These are phyloP conservation scores for Champsocephalus gunnari DNA, from an alignment of 2,797 vertebrate genomes.

Conservation along the genomic window DNA sequence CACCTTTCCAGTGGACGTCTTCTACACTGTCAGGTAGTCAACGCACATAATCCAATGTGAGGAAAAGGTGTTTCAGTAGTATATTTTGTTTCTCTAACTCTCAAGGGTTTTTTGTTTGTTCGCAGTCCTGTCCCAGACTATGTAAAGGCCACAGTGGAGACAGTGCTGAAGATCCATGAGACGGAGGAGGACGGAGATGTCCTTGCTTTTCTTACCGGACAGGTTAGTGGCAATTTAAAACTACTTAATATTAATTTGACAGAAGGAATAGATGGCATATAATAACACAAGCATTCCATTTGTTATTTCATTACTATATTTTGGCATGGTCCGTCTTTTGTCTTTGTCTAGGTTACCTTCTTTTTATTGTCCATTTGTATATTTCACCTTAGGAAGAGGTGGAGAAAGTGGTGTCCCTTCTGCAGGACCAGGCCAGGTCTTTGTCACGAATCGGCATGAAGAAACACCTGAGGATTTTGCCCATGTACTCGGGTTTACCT, in stretches of 20 bases:
- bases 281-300: neutral
- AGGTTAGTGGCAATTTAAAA: slow-evolving; percentile 83
- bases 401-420: slow-evolving; percentile 93
- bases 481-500: slow-evolving; percentile 97
- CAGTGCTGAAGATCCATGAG: slow-evolving; percentile 97
- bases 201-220: slow-evolving; percentile 96
- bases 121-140: slow-evolving; percentile 97
- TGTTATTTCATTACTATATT: slow-evolving; percentile 17
- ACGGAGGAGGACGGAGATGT: slow-evolving; percentile 95
- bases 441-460: slow-evolving; percentile 94
- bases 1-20: slow-evolving; percentile 95
- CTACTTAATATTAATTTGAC: neutral
- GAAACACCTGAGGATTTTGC: slow-evolving; percentile 93
- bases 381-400: slow-evolving; percentile 91
- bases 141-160: slow-evolving; percentile 97
- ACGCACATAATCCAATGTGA: neutral
- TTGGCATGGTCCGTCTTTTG: neutral
- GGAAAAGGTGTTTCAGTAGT: neutral
- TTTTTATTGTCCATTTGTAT: neutral
- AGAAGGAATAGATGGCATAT: neutral
- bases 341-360: neutral
- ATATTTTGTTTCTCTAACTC: neutral
- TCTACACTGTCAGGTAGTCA: slow-evolving; percentile 95
- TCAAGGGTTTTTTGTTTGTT: slow-evolving; percentile 15
- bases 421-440: slow-evolving; percentile 94